Evolutionary conservation across 2,888 invertebrate species (phyloP), one percentile per base, ranked within the genome.

Genomic region (Amaurobius ferox): DNA sequence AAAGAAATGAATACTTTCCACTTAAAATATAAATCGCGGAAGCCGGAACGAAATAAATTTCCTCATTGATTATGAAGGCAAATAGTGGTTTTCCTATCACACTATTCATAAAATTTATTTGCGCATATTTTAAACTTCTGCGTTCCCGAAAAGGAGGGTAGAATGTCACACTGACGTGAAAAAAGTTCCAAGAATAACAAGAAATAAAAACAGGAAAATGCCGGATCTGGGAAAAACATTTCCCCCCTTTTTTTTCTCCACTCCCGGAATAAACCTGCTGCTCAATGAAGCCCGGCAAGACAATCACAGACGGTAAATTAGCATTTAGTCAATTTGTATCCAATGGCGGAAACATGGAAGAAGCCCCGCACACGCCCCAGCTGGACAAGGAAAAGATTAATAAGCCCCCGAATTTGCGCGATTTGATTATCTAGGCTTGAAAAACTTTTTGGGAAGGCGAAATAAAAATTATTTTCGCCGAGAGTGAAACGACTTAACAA

Each of bases 401-500:
- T 83, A 83, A 83, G 83, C 83, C 76, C 71, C 29, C 64, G 83
- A 83, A 83, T 83, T 72, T 72, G 77, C 76, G 70, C 77, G 77
- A 83, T 83, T 83, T 83, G 83, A 83, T 83, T 83, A 83, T 83
- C 83, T 83, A 44, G 64, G 81, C 70, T 76, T 76, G 81, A 81
- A 83, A 83, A 83, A 83, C 77, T 83, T 77, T 55, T 23, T 71
- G 83, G 83, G 32, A 66, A 80, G 67, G 64, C 77, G 83, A 77
- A 83, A 83, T 77, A 83, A 83, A 83, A 83, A 83, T 83, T 83
- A 83, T 83, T 83, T 83, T 83, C 83, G 77, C 83, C 83, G 83
- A 77, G 64, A 83, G 83, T 83, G 83, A 83, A 83, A 83, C 71
- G 83, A 83, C 83, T 83, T 83, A 83, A 83, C 83, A 83, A 83